Base-by-base conservation (phyloP, 2,113 vertebrate species). In the Pachyramphus minor region DNA sequence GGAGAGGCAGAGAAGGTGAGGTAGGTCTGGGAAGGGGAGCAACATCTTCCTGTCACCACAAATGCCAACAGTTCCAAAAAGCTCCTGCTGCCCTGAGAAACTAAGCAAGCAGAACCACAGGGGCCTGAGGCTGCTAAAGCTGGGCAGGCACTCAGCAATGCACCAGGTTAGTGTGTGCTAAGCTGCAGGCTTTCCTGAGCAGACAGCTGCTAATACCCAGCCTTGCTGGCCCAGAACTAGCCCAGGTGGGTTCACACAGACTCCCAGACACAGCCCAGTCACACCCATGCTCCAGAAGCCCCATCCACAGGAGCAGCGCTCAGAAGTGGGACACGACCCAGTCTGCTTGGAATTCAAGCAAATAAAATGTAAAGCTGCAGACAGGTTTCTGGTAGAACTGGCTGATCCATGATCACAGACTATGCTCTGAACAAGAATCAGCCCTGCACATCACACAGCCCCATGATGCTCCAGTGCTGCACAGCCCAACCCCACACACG, bases 401-500 rank as follows among this genome's bases (percentile, higher is more conserved):
- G 82, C 69, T 78, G 82, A 25, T 39, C 75, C 35, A 15, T 0
- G 14, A 47, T 2, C 35, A 50, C 66, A 73, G 33, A 28, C 10
- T 2, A 5, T 5, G 58, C 77, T 59, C 37, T 52, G 63, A 62
- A n/a, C 7, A 35, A 63, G 55, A 24, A 45, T 13, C 82, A 94
- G 27, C 59, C 53, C 64, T 7, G n/a, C 33, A 8, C 49, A 19
- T 9, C 75, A 31, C 69, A 3, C 69, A 66, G 50, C 76, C 69
- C 64, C 80, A 52, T 30, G 39, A n/a, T 47, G 44, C 35, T 47
- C 18, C 24, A 2, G 30, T 39, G 52, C 77, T 11, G 64, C 44
- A 30, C 77, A 81, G 9, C 23, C 35, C 74, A 39, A 0, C 0
- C 11, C 63, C 62, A 74, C 63, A 63, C 31, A 5, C 3, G 0